Evolutionary conservation across 2,888 invertebrate genomes (phyloP), one percentile per base, ranked within the genome.

Genomic region (Portevinia maculata): DNA sequence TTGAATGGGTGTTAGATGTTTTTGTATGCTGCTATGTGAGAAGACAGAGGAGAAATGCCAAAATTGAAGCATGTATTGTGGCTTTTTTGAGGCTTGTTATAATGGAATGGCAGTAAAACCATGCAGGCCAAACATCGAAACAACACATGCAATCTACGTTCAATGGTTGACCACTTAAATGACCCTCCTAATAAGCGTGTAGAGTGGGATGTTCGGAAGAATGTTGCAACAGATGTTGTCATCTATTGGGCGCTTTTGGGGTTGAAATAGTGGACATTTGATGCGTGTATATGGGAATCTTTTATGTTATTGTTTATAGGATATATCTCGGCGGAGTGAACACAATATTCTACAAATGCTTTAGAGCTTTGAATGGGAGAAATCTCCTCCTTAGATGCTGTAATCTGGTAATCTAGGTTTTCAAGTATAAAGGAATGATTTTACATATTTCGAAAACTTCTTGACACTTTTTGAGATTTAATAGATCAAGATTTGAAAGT

Each of bases 31-130:
- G 50, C 28, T 1, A 7, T 4, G 37, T 4, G 21, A 19, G 8
- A 2, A 37, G 24, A 52, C 30, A 44, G 57, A 71, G 30, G 57
- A 71, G 30, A 37, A n/a, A 53, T 73, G 79, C 65, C 76, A 59
- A 37, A 41, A 59, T 74, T 70, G 70, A 76, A 76, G 52, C 81
- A 75, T 81, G 76, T 81, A 50, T 64, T 81, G 81, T 76, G 81
- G 81, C 53, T 76, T 76, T 81, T 81, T 76, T 81, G 76, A 70
- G 81, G 83, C 62, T 83, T 83, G 83, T 83, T 65, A 39, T 62
- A 37, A 62, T 65, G 41, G 30, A 46, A 62, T 65, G 41, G 30
- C 37, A 69, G 60, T 67, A 17, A 44, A 32, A 30, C 15, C 19
- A 62, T 7, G 37, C 17, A 24, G 13, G 50, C 48, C n/a, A n/a